phyloP scores from a whole-genome alignment of 2,113 vertebrate species.

The Petromus typicus region DNA sequence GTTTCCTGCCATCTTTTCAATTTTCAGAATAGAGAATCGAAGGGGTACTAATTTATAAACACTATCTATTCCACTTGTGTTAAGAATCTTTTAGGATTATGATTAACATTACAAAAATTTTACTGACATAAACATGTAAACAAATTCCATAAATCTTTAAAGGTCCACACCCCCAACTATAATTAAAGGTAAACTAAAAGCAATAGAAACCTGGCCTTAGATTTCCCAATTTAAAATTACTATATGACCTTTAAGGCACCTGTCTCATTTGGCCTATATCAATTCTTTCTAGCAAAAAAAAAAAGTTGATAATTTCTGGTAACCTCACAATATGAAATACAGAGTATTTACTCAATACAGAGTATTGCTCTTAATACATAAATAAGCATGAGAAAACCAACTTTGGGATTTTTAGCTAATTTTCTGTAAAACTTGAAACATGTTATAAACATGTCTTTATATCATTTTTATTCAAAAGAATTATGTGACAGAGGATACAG shows the following conservation, averaged over 20 bases:
- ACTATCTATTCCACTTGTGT: background rate
- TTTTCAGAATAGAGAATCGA: background rate
- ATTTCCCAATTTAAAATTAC: background rate
- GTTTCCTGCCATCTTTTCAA: background rate
- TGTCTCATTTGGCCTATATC: conserved; percentile 8
- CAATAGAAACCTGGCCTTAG: background rate
- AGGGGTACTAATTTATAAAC: background rate
- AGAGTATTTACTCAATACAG: conserved; percentile 1
- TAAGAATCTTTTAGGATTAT: background rate
- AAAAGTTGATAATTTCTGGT: background rate
- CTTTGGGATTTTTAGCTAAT: conserved; percentile 64
- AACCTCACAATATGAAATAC: conserved; percentile 52
- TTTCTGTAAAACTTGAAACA: conserved; percentile 73
- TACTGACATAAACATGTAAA: conserved; percentile 33
- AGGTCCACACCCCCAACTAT: background rate
- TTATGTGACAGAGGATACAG: conserved; percentile 53
- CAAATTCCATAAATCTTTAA: background rate
- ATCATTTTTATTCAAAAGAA: conserved; percentile 54
- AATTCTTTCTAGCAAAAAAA: conserved; percentile 36
- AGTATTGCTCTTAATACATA: conserved; percentile 62
- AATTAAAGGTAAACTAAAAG: background rate
- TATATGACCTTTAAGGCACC: background rate
- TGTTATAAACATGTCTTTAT: conserved; percentile 60
- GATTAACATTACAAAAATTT: conserved; percentile 36
- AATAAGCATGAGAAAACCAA: conserved; percentile 65